A percentile compares a stretch with the other conserved stretches of the same genome.
Evolutionary conservation across 1,140 invertebrate species (phyloP).

Genomic region (Cheumatopsyche charites): DNA sequence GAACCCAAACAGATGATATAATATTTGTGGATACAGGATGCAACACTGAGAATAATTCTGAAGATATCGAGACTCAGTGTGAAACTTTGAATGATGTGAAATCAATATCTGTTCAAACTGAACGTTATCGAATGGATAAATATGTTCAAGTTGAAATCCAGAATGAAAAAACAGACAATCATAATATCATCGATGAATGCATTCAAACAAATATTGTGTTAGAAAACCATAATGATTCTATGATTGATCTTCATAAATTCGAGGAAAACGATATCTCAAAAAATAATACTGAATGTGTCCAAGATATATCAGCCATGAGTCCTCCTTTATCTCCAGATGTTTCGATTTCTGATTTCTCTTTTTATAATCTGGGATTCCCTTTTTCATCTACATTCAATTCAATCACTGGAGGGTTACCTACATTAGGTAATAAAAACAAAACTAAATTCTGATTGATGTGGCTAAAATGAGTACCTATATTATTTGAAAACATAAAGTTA

Average conservation of each 20-base stretch:
- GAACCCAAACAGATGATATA: constrained; percentile 57
- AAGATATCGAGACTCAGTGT: constrained; percentile 53
- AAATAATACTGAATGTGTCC: not conserved
- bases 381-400: constrained; percentile 57
- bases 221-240: too few relatives aligned
- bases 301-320: constrained; percentile 52
- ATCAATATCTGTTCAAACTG: not conserved
- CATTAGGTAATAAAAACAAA: constrained; percentile 55
- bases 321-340: constrained; percentile 57
- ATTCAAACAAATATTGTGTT: constrained; percentile 4
- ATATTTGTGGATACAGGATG: constrained; percentile 54
- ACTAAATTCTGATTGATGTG: too few relatives aligned
- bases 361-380: constrained; percentile 53
- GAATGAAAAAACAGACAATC: not conserved
- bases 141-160: not conserved
- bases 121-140: not conserved
- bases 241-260: not conserved
- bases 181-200: not conserved
- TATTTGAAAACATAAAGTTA: too few relatives aligned
- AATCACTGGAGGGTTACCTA: constrained; percentile 58
- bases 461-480: too few relatives aligned
- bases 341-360: constrained; percentile 45
- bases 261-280: not conserved
- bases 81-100: not conserved
- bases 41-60: constrained; percentile 56